phyloP scores from a whole-genome alignment of 1,140 invertebrate species.

The Amphibalanus amphitrite region DNA sequence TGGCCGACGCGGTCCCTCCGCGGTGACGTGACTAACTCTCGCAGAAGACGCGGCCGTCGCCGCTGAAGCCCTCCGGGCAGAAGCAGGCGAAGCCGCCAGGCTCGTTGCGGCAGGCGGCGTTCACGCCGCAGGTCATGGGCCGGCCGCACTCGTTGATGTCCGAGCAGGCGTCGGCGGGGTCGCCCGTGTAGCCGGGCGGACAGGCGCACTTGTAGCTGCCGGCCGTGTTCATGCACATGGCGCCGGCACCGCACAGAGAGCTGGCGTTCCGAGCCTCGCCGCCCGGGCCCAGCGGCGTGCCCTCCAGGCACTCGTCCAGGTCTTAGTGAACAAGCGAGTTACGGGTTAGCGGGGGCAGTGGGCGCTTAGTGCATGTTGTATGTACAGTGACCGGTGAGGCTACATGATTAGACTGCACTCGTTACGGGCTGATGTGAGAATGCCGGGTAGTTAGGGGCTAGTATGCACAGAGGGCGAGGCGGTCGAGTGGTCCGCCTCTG shows the following conservation, averaged over 20 bases:
- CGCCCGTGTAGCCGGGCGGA: conserved; percentile 46
- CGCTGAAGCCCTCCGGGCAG: conserved; percentile 30
- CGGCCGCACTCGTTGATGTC: conserved; percentile 46
- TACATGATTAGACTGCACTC: not conserved
- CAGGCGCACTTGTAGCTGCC: conserved; percentile 59
- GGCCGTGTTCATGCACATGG: conserved; percentile 59
- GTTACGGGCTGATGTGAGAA: not conserved
- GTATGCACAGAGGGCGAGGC: not conserved
- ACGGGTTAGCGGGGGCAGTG: not conserved
- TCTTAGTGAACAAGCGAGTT: conserved; percentile 22
- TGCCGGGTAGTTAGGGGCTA: not conserved
- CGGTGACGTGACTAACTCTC: conserved; percentile 48
- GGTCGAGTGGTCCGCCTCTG: too few species aligned
- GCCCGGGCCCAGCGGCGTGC: not conserved
- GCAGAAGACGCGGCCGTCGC: conserved; percentile 44
- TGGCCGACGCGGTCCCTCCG: not conserved
- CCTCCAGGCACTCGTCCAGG: conserved; percentile 49
- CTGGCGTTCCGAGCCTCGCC: conserved; percentile 24
- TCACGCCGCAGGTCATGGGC: conserved; percentile 24
- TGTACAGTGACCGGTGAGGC: not conserved
- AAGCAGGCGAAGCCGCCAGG: conserved; percentile 29
- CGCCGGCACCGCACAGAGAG: conserved; percentile 57
- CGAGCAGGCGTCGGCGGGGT: conserved; percentile 30
- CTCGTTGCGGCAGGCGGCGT: conserved; percentile 30
- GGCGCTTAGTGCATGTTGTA: not conserved